Percentiles rank a stretch among this genome's conserved stretches.
Evolutionary conservation across 1,140 invertebrate genomes (phyloP).

Genomic region (Battus philenor): DNA sequence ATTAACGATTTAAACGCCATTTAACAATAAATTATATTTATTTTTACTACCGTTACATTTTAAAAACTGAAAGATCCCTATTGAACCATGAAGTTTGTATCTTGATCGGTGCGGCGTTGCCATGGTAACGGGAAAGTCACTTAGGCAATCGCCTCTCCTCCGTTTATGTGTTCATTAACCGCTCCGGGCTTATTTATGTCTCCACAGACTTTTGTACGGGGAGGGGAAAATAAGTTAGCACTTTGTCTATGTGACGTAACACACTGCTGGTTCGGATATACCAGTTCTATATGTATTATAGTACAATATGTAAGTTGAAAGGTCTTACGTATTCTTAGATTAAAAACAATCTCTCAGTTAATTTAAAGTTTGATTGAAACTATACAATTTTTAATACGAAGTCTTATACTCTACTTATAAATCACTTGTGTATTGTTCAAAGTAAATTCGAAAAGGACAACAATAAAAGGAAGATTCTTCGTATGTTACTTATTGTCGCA

Average conservation of each 20-base stretch:
- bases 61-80: too few relatives aligned
- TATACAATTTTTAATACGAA: too few relatives aligned
- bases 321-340: neutral
- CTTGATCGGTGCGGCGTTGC: slow-evolving; percentile 21
- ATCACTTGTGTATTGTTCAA: neutral
- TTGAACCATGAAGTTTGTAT: too few relatives aligned
- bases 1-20: too few relatives aligned
- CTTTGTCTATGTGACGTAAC: slow-evolving; percentile 54
- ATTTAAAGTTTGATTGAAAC: neutral
- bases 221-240: slow-evolving; percentile 48
- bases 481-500: neutral
- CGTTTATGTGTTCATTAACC: slow-evolving; percentile 64
- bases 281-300: neutral
- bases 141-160: slow-evolving; percentile 35
- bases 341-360: neutral
- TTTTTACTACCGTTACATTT: too few relatives aligned
- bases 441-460: neutral
- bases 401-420: neutral
- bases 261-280: slow-evolving; percentile 24
- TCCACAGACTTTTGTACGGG: slow-evolving; percentile 45
- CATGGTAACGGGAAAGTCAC: slow-evolving; percentile 34
- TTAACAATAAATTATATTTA: too few relatives aligned
- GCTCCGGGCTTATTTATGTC: slow-evolving; percentile 54
- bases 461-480: too few relatives aligned
- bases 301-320: neutral